A percentile compares a stretch with the other conserved stretches of the same genome.
Conservation (phyloP, 2,113 vertebrate genomes). For the Sphaerodactylus townsendi region DNA sequence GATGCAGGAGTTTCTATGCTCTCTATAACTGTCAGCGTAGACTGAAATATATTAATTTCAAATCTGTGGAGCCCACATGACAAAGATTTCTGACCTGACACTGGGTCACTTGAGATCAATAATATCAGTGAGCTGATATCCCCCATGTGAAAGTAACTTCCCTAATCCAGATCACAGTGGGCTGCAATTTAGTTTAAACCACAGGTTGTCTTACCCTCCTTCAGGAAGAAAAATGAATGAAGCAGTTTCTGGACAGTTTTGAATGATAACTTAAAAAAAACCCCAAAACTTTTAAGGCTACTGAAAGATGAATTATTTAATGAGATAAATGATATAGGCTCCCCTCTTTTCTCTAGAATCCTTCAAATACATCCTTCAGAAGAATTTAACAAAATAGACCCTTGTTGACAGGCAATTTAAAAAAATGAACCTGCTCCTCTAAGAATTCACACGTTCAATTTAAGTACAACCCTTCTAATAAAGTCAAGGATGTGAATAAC, state of each 20-base stretch:
- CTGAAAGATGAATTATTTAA: background rate
- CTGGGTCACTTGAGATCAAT: too few relatives aligned
- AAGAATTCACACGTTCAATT: constrained; percentile 13
- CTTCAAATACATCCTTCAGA: background rate
- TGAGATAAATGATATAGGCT: background rate
- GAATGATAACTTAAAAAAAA: background rate
- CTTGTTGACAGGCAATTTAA: background rate
- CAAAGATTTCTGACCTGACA: too few relatives aligned
- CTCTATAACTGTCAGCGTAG: too few relatives aligned
- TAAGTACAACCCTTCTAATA: constrained; percentile 1
- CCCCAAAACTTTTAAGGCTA: background rate
- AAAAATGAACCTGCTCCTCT: background rate
- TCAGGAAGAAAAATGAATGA: too few relatives aligned
- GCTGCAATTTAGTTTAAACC: too few relatives aligned
- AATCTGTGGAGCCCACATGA: too few relatives aligned
- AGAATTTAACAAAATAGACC: background rate
- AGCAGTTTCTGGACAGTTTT: background rate
- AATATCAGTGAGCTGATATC: too few relatives aligned
- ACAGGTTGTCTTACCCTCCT: too few relatives aligned
- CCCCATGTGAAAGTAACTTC: too few relatives aligned
- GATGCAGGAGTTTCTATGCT: too few relatives aligned
- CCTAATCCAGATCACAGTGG: too few relatives aligned
- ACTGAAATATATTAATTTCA: too few relatives aligned
- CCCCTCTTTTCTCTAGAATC: background rate
- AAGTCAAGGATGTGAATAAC: constrained; percentile 18